Percentiles rank a stretch among this genome's conserved stretches.
phyloP scores from a whole-genome alignment of 2,888 invertebrate genomes.

The Volucella inflata region DNA sequence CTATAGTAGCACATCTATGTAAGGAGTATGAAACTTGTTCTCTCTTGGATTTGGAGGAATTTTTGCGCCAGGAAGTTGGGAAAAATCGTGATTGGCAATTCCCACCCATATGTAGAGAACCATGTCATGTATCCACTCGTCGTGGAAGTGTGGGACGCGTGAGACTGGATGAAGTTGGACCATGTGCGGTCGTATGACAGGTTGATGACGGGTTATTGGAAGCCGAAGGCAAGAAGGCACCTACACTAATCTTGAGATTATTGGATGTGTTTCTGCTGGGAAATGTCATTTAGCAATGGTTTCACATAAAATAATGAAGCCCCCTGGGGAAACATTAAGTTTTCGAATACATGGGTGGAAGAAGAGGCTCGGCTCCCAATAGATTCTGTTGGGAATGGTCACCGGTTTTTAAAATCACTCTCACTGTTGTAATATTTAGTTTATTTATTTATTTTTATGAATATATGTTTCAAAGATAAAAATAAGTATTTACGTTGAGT shows the following conservation, averaged over 20 bases:
- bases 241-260: constrained; percentile 40
- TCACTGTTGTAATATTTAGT: too few relatives aligned
- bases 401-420: too few relatives aligned
- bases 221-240: constrained; percentile 50
- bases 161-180: background rate
- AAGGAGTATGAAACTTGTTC: background rate
- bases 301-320: background rate
- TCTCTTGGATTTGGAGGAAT: background rate
- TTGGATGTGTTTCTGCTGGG: constrained; percentile 33
- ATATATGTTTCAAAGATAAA: too few relatives aligned
- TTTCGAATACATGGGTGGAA: too few relatives aligned
- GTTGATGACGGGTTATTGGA: constrained; percentile 41
- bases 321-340: too few relatives aligned
- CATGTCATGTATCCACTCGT: too few relatives aligned
- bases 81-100: constrained; percentile 43
- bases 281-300: constrained; percentile 3
- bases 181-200: constrained; percentile 33
- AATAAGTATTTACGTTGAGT: too few relatives aligned
- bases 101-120: constrained; percentile 33
- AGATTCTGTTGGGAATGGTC: too few relatives aligned
- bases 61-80: constrained; percentile 13
- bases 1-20: constrained; percentile 42
- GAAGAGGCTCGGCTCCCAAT: too few relatives aligned
- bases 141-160: constrained; percentile 33
- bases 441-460: too few relatives aligned